These are phyloP conservation scores for Tinea semifulvella DNA, from an alignment of 2,888 invertebrate species.

Conservation along the genomic window DNA sequence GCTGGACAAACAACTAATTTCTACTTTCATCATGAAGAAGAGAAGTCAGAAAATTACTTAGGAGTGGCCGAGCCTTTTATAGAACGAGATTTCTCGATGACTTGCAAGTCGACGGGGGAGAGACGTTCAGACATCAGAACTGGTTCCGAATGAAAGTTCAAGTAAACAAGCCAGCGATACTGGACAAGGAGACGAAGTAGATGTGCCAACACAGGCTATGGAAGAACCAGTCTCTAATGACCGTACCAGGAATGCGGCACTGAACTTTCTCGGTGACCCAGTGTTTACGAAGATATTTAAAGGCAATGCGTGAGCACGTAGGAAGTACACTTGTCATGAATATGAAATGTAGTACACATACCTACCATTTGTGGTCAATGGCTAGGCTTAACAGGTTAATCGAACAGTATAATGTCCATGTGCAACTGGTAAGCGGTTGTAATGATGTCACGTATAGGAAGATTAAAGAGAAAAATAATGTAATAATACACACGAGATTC, in stretches of 20 bases:
- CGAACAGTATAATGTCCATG: conserved; percentile 8
- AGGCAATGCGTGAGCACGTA: conserved; percentile 10
- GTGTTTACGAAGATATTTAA: conserved; percentile 16
- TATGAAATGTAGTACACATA: conserved; percentile 12
- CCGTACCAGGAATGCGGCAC: conserved; percentile 37
- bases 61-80: conserved; percentile 12
- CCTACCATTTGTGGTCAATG: conserved; percentile 10
- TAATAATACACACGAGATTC: background rate
- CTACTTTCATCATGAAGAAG: conserved; percentile 10
- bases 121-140: conserved; percentile 1
- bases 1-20: conserved; percentile 9
- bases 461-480: conserved; percentile 1
- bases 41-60: conserved; percentile 13
- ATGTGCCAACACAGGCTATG: background rate
- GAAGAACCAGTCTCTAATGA: conserved; percentile 38
- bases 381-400: conserved; percentile 6
- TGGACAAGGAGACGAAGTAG: conserved; percentile 4
- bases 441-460: background rate
- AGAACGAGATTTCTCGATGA: conserved; percentile 47
- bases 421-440: conserved; percentile 2
- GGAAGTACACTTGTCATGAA: conserved; percentile 12
- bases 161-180: conserved; percentile 8
- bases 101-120: conserved; percentile 25
- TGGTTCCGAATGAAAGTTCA: conserved; percentile 13
- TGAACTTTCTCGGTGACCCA: conserved; percentile 41